A percentile compares a stretch with the other conserved stretches of the same genome.
Evolutionary conservation across 2,113 vertebrate species (phyloP).

Genomic region (Etheostoma spectabile): DNA sequence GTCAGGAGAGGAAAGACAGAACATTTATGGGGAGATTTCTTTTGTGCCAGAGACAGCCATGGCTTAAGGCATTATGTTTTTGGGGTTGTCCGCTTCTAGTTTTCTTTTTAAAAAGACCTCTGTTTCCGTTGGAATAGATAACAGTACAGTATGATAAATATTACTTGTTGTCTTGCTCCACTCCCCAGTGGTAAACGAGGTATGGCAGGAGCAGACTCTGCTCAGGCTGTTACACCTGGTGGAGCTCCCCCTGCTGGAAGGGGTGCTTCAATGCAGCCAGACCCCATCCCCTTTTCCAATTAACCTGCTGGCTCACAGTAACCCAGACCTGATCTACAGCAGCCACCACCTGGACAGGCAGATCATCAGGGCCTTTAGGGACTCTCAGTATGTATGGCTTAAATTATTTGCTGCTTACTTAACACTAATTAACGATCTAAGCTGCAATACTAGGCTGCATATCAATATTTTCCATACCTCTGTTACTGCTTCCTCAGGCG

Average conservation of each 20-base stretch:
- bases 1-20: too few relatives aligned
- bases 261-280: slow-evolving; percentile 85
- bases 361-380: slow-evolving; percentile 92
- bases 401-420: background rate
- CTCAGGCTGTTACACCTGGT: slow-evolving; percentile 91
- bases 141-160: background rate
- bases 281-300: slow-evolving; percentile 17
- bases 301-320: slow-evolving; percentile 53
- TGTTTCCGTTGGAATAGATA: background rate
- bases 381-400: slow-evolving; percentile 87
- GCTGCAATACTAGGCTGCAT: too few relatives aligned
- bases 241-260: slow-evolving; percentile 93
- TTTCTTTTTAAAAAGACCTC: too few relatives aligned
- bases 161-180: background rate
- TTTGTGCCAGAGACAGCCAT: too few relatives aligned
- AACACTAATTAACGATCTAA: background rate
- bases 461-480: too few relatives aligned
- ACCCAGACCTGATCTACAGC: slow-evolving; percentile 83
- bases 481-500: background rate
- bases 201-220: slow-evolving; percentile 95
- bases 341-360: slow-evolving; percentile 91
- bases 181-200: slow-evolving; percentile 88
- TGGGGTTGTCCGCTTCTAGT: too few relatives aligned
- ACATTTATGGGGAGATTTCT: too few relatives aligned
- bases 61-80: too few relatives aligned